Base-by-base conservation (phyloP, 2,113 vertebrate genomes). In the Scopus umbretta region DNA sequence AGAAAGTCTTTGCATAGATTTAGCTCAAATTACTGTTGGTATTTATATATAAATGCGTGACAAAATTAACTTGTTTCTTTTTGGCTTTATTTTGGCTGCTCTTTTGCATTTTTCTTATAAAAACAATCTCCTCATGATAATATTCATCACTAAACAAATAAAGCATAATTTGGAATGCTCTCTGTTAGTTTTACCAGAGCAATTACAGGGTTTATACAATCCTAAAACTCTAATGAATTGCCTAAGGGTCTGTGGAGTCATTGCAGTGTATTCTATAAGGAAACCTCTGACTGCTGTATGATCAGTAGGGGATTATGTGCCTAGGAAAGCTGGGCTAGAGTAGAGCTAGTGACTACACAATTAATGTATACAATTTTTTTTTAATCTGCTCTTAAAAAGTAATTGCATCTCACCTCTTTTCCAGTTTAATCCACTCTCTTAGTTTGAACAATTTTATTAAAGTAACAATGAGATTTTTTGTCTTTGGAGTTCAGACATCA, bases 21-120 rank as follows among this genome's bases (percentile, higher is more conserved):
- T 95, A 96, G 95, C 70, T 95, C 83, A 89, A 92, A 94, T 84
- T 94, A 91, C 86, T 89, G 52, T 55, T 95, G 82, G 65, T 90
- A 89, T 96, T 94, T 95, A 88, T 88, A 84, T 30, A 81, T 40
- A 96, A 96, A 91, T 66, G 49, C 5, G 0, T 62, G 56, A 81
- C 86, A 90, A 97, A 92, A 94, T 82, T 84, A 92, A 47, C 66
- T 93, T 88, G 72, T 42, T 88, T 75, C 42, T 93, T 92, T 90
- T 90, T 38, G 8, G 15, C 56, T 94, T 91, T 81, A 45, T 89
- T 91, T 97, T 96, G 89, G 73, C 91, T 81, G 85, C 61, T 92
- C 30, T 72, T 91, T 68, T n/a, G 52, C 90, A 93, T 94, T 86
- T 94, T 96, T 96, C 40, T 80, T 87, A 81, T 32, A 22, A 91